Conservation (phyloP, 2,888 invertebrate species). For the Schrankia costaestrigalis region DNA sequence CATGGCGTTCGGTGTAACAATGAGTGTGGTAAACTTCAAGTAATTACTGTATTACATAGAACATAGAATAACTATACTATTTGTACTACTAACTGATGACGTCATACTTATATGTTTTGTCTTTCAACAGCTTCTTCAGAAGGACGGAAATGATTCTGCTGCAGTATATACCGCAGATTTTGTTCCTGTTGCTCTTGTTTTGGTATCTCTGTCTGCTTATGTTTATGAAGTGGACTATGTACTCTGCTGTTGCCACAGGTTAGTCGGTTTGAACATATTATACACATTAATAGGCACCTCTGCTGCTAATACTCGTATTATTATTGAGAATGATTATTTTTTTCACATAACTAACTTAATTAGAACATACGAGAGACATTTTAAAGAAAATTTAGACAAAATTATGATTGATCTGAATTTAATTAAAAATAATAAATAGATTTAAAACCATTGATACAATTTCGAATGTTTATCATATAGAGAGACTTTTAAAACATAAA, state of each 20-base stretch:
- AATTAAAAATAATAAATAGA: too few relatives aligned
- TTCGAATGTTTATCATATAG: too few relatives aligned
- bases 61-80: conserved; percentile 53
- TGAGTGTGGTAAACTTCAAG: conserved; percentile 83
- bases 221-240: conserved; percentile 86
- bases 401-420: too few relatives aligned
- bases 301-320: not conserved
- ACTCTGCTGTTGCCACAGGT: conserved; percentile 66
- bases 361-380: too few relatives aligned
- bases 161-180: conserved; percentile 86
- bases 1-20: conserved; percentile 86
- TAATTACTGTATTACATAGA: conserved; percentile 80
- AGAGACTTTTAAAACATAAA: too few relatives aligned
- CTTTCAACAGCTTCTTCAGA: conserved; percentile 68
- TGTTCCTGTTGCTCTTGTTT: conserved; percentile 84
- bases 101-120: conserved; percentile 12
- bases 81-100: conserved; percentile 15
- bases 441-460: too few relatives aligned
- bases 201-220: conserved; percentile 84
- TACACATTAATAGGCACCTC: not conserved
- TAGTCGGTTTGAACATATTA: conserved; percentile 10
- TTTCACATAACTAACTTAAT: too few relatives aligned
- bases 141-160: conserved; percentile 74
- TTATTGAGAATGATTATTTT: too few relatives aligned
- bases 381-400: too few relatives aligned